Evolutionary conservation across 2,888 invertebrate genomes (phyloP), one percentile per base, ranked within the genome.

Genomic region (Periphyllus acericola): DNA sequence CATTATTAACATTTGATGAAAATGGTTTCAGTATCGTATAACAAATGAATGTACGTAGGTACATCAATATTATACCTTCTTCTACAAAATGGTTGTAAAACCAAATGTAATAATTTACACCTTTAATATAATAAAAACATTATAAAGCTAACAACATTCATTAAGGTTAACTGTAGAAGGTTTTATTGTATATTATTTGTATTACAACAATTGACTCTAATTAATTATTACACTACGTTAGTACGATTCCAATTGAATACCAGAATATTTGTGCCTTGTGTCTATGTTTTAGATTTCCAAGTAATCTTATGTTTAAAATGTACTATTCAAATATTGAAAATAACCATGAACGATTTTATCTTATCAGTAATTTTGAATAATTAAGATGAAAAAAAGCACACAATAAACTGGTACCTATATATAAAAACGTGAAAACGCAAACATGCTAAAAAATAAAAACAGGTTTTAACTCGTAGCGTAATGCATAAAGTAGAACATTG

Each of bases 361-460:
- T 36, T 68, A 68, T 81, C 81, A 68, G 81, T 68, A 0, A 29
- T 29, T 81, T 68, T 5, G 21, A 81, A 66, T n/a, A 68, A 32
- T 40, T 40, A 11, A 46, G 5, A 81, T 29, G 8, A 81, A 36
- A 40, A 40, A n/a, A 68, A 21, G 36, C 14, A 78, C 68, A 66
- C 55, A 40, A 81, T 40, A 46, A 19, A 68, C 40, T 34, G 36
- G 60, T 79, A 55, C 17, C 8, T 76, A 52, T 29, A n/a, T 2
- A 68, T 2, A 66, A 9, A n/a, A n/a, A 66, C 25, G 21, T 5
- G 8, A 66, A 66, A 66, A 66, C n/a, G 29, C 6, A 14, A 66
- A 79, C 34, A 14, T 79, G 32, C 55, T 55, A 55, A 34, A 25
- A 66, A n/a, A 9, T 25, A 3, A 66, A 80, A 80, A 66, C 66